Evolutionary conservation across 2,888 invertebrate species (phyloP).

Genomic region (Mesorhabditis belari): DNA sequence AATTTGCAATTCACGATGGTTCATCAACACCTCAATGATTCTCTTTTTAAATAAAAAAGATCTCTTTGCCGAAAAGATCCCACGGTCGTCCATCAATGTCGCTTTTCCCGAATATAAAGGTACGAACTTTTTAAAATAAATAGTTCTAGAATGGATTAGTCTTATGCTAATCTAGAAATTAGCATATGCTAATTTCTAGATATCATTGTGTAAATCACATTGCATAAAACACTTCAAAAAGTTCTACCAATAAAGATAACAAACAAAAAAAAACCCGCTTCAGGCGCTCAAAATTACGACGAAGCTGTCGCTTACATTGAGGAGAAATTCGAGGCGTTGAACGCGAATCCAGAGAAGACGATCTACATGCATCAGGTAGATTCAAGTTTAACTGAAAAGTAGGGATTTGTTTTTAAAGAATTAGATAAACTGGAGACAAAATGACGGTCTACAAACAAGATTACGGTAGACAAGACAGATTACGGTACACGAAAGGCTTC

Average conservation of each 20-base stretch:
- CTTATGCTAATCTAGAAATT: too few relatives aligned
- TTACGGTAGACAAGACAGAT: too few relatives aligned
- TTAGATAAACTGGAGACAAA: constrained; percentile 78
- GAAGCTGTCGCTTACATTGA: constrained; percentile 98
- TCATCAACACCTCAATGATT: constrained; percentile 52
- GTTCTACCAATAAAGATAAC: too few relatives aligned
- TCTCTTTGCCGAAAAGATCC: constrained; percentile 50
- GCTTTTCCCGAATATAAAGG: constrained; percentile 53
- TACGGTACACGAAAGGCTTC: too few relatives aligned
- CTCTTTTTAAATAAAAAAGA: constrained; percentile 52
- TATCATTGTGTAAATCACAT: too few relatives aligned
- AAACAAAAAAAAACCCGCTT: constrained; percentile 8
- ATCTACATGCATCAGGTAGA: constrained; percentile 66
- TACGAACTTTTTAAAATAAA: constrained; percentile 8
- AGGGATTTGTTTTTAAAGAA: constrained; percentile 68
- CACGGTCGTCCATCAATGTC: constrained; percentile 33
- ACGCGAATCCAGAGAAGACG: constrained; percentile 99
- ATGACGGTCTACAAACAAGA: too few relatives aligned
- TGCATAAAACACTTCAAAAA: too few relatives aligned
- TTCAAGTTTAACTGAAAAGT: neutral
- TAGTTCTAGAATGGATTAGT: too few relatives aligned
- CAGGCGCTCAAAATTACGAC: constrained; percentile 88
- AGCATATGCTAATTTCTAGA: too few relatives aligned
- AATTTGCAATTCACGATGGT: constrained; percentile 52
- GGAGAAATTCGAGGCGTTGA: constrained; percentile 99